Conservation (phyloP, 2,888 invertebrate genomes). For the Cartodere bifasciata region DNA sequence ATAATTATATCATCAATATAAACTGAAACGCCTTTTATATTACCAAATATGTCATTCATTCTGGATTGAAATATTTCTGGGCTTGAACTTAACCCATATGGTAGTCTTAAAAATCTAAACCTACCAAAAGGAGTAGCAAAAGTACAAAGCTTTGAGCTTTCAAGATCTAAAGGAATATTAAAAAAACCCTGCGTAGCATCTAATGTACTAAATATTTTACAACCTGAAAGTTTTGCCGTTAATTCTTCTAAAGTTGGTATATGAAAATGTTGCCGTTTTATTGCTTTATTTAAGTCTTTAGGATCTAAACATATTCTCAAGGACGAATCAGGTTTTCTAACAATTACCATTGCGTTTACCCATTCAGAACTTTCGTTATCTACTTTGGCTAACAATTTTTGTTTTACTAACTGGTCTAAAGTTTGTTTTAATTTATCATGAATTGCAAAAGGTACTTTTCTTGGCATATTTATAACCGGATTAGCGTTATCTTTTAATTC, state of each 20-base stretch:
- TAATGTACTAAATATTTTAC: slow-evolving; percentile 19
- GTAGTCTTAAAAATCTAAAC: slow-evolving; percentile 15
- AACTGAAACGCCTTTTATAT: slow-evolving; percentile 12
- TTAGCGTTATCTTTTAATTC: slow-evolving; percentile 9
- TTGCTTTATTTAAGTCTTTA: slow-evolving; percentile 19
- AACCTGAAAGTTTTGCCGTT: slow-evolving; percentile 16
- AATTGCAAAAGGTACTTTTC: slow-evolving; percentile 10
- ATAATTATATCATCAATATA: slow-evolving; percentile 20
- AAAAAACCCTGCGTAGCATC: slow-evolving; percentile 18
- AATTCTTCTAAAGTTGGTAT: slow-evolving; percentile 19
- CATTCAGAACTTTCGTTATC: slow-evolving; percentile 7
- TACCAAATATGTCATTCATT: slow-evolving; percentile 17
- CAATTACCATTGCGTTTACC: slow-evolving; percentile 13
- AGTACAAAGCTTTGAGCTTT: slow-evolving; percentile 8
- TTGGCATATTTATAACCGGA: slow-evolving; percentile 9
- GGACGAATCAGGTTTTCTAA: slow-evolving; percentile 12
- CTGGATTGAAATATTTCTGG: slow-evolving; percentile 21
- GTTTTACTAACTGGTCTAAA: slow-evolving; percentile 3
- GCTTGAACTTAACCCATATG: slow-evolving; percentile 20
- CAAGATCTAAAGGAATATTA: slow-evolving; percentile 6
- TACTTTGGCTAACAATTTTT: slow-evolving; percentile 7
- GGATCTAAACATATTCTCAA: slow-evolving; percentile 24
- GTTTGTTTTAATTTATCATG: slow-evolving; percentile 9
- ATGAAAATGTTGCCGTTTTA: slow-evolving; percentile 17
- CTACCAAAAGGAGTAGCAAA: slow-evolving; percentile 7